phyloP scores from a whole-genome alignment of 2,888 invertebrate species.

The Darwinula stevensoni region DNA sequence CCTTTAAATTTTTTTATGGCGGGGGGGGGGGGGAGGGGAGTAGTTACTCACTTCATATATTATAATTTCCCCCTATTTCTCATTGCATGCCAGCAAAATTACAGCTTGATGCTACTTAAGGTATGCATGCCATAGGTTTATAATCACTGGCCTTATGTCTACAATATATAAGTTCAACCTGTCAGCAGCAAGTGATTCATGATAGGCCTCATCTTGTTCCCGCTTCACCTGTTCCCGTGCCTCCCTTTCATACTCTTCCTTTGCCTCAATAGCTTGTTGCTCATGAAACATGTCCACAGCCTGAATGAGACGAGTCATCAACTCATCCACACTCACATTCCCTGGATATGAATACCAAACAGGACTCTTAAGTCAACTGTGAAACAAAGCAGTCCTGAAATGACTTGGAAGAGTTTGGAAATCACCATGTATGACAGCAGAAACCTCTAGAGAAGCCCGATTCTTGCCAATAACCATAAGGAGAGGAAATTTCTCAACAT shows the following conservation, averaged over 20 bases:
- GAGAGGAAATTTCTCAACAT: no score
- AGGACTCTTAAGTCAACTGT: no score
- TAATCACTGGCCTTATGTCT: no score
- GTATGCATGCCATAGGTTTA: no score
- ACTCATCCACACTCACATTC: conserved; percentile 62
- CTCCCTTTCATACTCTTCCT: conserved; percentile 58
- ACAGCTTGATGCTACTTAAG: no score
- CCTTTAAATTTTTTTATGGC: no score
- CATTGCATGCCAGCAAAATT: no score
- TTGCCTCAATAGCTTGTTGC: conserved; percentile 41
- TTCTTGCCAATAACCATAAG: no score
- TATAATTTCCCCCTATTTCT: no score
- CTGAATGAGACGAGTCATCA: conserved; percentile 57
- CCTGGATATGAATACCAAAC: conserved; percentile 21
- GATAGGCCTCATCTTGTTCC: conserved; percentile 81
- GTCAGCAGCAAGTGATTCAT: conserved; percentile 57
- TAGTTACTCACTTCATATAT: no score
- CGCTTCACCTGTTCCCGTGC: conserved; percentile 62
- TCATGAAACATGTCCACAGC: conserved; percentile 52
- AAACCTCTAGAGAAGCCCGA: conserved; percentile 33
- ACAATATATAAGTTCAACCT: no score
- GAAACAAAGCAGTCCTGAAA: background rate
- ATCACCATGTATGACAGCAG: conserved; percentile 59
- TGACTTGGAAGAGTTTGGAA: conserved; percentile 5
- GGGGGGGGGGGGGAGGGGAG: no score